Base-by-base conservation (phyloP, 2,113 vertebrate species). In the Pontoporia blainvillei region DNA sequence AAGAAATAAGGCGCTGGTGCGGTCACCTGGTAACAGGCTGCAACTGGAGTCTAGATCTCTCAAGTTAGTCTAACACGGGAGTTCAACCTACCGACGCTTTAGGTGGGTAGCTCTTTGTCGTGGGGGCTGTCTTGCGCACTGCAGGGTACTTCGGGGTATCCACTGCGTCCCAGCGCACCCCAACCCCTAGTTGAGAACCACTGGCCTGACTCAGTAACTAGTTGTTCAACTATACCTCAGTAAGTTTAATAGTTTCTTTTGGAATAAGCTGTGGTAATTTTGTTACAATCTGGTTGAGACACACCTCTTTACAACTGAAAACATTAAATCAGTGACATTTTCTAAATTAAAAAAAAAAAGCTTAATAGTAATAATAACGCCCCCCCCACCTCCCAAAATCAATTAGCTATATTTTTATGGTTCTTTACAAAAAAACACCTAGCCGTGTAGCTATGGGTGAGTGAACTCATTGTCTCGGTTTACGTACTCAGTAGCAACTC, bases 241-340 rank as follows among this genome's bases (percentile, higher is more conserved):
- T 29, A 27, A 57, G 31, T 13, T 59, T 15, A 54, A n/a, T 18
- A 52, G 15, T 98, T 98, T 97, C 98, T 98, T 98, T 97, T 96
- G 95, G 54, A 98, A 97, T 98, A 98, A 95, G 76, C 96, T 98
- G 97, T 98, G 97, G 95, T 97, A 95, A 98, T 98, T 98, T 98
- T 98, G 97, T 98, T 98, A 98, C 97, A 96, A 96, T 86, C 81
- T 76, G 94, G 59, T 98, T 94, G 95, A 98, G 96, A 97, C 71
- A 95, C 95, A 66, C 90, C 96, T 91, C 98, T 98, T 98, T 97
- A 95, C 88, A 89, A 89, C 76, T 25, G 93, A 97, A 81, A 94
- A 96, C 97, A 98, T 98, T 97, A 98, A 99, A 98, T 92, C 25
- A 21, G 93, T n/a, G 75, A 94, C 89, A 52, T 98, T 97, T 98